phyloP scores from a whole-genome alignment of 2,113 vertebrate species.

The Dasypus novemcinctus region DNA sequence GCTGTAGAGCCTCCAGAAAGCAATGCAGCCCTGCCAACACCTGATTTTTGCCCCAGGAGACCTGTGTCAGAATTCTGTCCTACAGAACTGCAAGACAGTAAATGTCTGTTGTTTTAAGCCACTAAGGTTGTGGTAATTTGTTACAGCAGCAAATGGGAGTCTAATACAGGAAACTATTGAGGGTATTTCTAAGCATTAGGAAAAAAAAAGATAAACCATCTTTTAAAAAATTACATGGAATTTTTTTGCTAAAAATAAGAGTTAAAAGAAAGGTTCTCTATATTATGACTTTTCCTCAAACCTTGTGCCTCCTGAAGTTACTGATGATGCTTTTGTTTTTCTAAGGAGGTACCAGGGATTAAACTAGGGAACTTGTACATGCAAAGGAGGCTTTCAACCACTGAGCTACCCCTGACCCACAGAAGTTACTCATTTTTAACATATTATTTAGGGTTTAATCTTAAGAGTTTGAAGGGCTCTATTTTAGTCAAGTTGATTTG shows the following conservation, averaged over 20 bases:
- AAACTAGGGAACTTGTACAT: too few relatives aligned
- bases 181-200: neutral
- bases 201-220: neutral
- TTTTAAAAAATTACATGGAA: neutral
- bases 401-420: too few relatives aligned
- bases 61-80: neutral
- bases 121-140: neutral
- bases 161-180: neutral
- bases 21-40: neutral
- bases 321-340: neutral
- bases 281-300: neutral
- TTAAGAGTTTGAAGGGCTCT: neutral
- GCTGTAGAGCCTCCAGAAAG: neutral
- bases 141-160: neutral
- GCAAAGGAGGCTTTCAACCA: too few relatives aligned
- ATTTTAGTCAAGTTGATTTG: neutral
- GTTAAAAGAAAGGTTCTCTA: neutral
- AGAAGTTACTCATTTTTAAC: neutral
- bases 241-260: neutral
- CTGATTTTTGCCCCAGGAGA: neutral
- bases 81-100: neutral
- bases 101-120: neutral
- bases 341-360: too few relatives aligned
- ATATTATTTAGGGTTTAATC: neutral
- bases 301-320: neutral